Conservation (phyloP, 2,113 vertebrate genomes). For the Silurus meridionalis region DNA sequence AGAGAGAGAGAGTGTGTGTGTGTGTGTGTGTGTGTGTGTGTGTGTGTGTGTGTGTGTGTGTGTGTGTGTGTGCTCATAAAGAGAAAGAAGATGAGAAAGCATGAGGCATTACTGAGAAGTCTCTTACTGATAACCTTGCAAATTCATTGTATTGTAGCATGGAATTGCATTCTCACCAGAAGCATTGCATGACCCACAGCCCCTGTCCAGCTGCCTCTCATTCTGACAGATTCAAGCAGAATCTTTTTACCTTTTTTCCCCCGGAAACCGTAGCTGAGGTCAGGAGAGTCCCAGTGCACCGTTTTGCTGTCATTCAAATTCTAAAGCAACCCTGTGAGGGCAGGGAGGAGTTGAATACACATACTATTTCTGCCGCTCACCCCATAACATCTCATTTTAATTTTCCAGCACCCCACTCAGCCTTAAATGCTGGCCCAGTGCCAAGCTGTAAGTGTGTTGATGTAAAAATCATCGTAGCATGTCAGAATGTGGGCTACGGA, state of each 20-base stretch:
- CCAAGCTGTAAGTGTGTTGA: conserved; percentile 69
- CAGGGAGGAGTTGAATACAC: conserved; percentile 36
- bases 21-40: too few species aligned
- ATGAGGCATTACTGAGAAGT: conserved; percentile 39
- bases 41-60: not conserved
- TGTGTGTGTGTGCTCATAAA: not conserved
- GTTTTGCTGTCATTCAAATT: conserved; percentile 70
- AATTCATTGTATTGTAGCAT: conserved; percentile 66
- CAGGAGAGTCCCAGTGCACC: conserved; percentile 64
- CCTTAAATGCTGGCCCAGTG: conserved; percentile 7
- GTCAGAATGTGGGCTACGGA: conserved; percentile 64
- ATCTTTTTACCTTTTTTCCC: conserved; percentile 58
- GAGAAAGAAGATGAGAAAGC: not conserved
- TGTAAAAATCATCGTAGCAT: conserved; percentile 71
- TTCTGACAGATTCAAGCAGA: conserved; percentile 77
- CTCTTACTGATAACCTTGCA: conserved; percentile 64
- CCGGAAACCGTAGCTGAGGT: conserved; percentile 64
- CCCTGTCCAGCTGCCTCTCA: conserved; percentile 40
- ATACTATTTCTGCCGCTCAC: conserved; percentile 8
- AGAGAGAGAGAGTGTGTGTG: too few species aligned
- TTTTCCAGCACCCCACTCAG: conserved; percentile 4
- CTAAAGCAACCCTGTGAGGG: conserved; percentile 66
- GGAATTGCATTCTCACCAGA: conserved; percentile 78
- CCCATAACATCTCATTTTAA: conserved; percentile 28
- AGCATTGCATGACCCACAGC: conserved; percentile 72